Evolutionary conservation across 2,888 invertebrate genomes (phyloP).

Genomic region (Melieria omissa): DNA sequence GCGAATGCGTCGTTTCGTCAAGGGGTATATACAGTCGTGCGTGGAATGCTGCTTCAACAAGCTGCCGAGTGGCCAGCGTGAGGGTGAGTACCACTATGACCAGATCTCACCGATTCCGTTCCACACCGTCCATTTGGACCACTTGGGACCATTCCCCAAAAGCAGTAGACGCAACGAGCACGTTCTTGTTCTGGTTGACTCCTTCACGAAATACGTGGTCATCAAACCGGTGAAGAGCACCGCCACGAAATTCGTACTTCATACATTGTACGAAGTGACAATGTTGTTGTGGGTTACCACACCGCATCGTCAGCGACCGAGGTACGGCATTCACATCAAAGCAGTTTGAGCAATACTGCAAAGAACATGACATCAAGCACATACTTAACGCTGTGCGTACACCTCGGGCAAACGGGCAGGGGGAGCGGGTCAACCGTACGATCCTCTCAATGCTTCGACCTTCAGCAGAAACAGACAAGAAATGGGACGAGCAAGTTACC

Average conservation of each 20-base stretch:
- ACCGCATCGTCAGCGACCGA: conserved; percentile 47
- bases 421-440: conserved; percentile 28
- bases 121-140: too few relatives aligned
- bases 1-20: conserved; percentile 30
- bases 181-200: too few relatives aligned
- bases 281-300: conserved; percentile 48
- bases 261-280: too few relatives aligned
- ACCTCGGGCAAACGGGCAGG: conserved; percentile 44
- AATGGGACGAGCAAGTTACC: conserved; percentile 25
- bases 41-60: conserved; percentile 9
- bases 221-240: too few relatives aligned
- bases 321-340: conserved; percentile 48
- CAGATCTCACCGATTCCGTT: too few relatives aligned
- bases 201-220: too few relatives aligned
- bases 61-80: not conserved
- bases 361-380: conserved; percentile 44
- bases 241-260: too few relatives aligned
- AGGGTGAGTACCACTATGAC: conserved; percentile 1
- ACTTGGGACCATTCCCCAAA: too few relatives aligned
- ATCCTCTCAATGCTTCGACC: conserved; percentile 27
- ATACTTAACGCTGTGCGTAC: conserved; percentile 45
- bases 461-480: conserved; percentile 9
- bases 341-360: conserved; percentile 42
- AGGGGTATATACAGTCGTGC: conserved; percentile 17
- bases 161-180: too few relatives aligned